Conservation (phyloP, 1,140 invertebrate species). For the Polypedilum pembai region DNA sequence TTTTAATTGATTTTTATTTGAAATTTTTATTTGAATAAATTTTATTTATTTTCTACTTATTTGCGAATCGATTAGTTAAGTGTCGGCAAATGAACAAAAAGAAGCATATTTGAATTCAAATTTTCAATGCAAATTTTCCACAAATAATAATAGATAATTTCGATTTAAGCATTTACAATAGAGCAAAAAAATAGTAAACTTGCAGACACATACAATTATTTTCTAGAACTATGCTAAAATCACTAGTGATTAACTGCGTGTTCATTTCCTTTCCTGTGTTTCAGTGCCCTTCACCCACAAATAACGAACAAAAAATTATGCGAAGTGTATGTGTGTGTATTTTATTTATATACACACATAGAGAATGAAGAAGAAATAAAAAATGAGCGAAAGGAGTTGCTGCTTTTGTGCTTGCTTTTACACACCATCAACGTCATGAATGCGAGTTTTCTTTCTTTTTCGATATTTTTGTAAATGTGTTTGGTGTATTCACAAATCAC, state of each 20-base stretch:
- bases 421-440: conserved; percentile 16
- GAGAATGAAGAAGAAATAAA: not conserved
- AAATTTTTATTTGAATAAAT: too few relatives aligned
- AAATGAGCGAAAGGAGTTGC: not conserved
- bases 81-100: too few relatives aligned
- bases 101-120: too few relatives aligned
- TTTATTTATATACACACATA: not conserved
- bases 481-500: conserved; percentile 11
- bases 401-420: not conserved
- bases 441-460: not conserved
- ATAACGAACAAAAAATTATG: not conserved
- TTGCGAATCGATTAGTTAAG: too few relatives aligned
- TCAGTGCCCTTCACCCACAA: not conserved
- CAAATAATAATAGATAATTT: not conserved
- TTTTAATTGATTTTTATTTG: too few relatives aligned
- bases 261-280: conserved; percentile 15
- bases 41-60: too few relatives aligned
- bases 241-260: conserved; percentile 4
- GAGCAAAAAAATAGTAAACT: too few relatives aligned
- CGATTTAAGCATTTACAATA: too few relatives aligned
- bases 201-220: too few relatives aligned
- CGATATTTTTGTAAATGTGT: not conserved
- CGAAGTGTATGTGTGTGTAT: not conserved
- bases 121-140: not conserved
- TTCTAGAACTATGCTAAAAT: not conserved